Percentiles rank a stretch among this genome's conserved stretches.
Conservation (phyloP, 2,113 vertebrate genomes). For the Microtus pennsylvanicus region DNA sequence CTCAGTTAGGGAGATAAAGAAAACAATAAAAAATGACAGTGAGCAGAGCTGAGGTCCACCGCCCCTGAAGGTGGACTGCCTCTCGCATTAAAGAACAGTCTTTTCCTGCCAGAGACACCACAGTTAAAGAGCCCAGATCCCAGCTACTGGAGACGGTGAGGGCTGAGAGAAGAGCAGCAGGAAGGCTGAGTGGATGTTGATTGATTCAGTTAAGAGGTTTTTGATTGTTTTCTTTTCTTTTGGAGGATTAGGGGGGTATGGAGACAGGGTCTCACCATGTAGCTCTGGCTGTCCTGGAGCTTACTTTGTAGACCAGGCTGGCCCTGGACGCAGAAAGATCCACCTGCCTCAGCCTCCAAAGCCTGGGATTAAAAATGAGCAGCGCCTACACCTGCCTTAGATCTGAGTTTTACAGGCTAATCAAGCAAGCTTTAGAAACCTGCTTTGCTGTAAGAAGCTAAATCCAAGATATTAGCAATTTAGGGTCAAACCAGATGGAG, state of each 20-base stretch:
- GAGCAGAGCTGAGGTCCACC: not conserved
- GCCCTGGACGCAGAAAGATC: not conserved
- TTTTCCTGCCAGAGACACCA: not conserved
- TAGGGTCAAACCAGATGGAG: not conserved
- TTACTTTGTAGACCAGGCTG: not conserved
- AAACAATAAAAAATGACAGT: not conserved
- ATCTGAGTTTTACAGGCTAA: not conserved
- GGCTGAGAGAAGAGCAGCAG: not conserved
- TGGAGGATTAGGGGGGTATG: no score
- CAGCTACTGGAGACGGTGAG: not conserved
- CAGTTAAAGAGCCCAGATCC: not conserved
- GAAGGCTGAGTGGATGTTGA: not conserved
- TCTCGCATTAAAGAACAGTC: not conserved
- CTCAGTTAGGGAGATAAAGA: not conserved
- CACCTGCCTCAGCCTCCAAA: no score
- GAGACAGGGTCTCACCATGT: no score
- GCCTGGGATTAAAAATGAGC: not conserved
- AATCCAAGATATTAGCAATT: not conserved
- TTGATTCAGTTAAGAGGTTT: not conserved
- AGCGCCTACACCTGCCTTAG: not conserved
- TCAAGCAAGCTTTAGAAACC: not conserved
- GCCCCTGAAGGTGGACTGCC: not conserved
- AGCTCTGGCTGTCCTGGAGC: no score
- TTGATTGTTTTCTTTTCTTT: no score
- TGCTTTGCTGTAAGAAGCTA: not conserved